A percentile compares a stretch with the other conserved stretches of the same genome.
Conservation (phyloP, 1,140 invertebrate genomes). For the Choristoneura fumiferana region DNA sequence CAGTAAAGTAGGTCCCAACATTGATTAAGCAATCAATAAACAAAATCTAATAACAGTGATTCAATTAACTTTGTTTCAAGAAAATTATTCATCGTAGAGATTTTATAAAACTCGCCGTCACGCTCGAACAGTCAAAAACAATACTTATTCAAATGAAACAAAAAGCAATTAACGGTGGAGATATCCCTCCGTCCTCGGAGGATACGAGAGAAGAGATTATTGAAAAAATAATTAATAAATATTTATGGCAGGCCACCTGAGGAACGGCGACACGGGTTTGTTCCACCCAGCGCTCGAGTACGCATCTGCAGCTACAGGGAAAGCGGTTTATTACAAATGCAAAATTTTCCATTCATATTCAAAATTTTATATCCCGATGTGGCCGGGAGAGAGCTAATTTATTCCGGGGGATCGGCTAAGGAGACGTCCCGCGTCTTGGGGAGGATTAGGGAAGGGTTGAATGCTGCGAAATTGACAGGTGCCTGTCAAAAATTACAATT, state of each 20-base stretch:
- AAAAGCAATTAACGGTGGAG: constrained; percentile 76
- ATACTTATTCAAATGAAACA: constrained; percentile 78
- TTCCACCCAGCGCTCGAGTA: constrained; percentile 66
- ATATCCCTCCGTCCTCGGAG: constrained; percentile 72
- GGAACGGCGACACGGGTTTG: constrained; percentile 58
- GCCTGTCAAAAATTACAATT: constrained; percentile 77
- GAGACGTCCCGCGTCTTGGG: constrained; percentile 67
- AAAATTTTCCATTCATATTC: constrained; percentile 93
- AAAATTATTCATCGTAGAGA: constrained; percentile 69
- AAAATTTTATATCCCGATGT: constrained; percentile 90
- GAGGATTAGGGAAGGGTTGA: constrained; percentile 75
- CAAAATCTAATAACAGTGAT: constrained; percentile 42
- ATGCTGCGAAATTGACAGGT: constrained; percentile 73
- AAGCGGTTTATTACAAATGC: constrained; percentile 87
- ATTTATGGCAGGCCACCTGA: constrained; percentile 76
- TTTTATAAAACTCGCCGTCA: constrained; percentile 65
- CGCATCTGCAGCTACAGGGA: constrained; percentile 67
- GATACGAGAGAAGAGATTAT: constrained; percentile 74
- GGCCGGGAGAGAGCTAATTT: constrained; percentile 81
- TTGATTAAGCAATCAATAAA: constrained; percentile 18
- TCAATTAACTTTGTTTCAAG: constrained; percentile 55
- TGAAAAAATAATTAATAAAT: constrained; percentile 79
- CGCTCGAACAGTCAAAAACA: constrained; percentile 74
- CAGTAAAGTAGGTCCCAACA: background rate
- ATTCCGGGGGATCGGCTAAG: constrained; percentile 77